Evolutionary conservation across 2,797 vertebrate species (phyloP), one percentile per base, ranked within the genome.

Genomic region (Enteromius trimaculatus): DNA sequence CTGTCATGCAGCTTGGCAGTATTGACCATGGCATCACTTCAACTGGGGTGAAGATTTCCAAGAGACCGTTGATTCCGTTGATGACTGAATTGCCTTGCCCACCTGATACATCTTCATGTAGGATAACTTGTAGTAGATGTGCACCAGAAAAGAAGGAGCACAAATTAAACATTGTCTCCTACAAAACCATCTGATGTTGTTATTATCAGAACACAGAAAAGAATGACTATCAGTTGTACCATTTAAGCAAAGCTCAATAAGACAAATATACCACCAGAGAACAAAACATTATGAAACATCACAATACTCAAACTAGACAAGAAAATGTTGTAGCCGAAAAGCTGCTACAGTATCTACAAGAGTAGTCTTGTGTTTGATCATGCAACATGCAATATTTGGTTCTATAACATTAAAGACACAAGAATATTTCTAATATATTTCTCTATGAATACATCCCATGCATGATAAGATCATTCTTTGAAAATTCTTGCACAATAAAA

Each of bases 101-200:
- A 11, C 29, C 42, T 62, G 65, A 44, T 53, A 76, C 17, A 31
- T 37, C 80, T 76, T 79, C 26, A 47, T 29, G 60, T 65, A 66
- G 60, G 80, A 66, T 39, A 60, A 77, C 47, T 69, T 77, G 66
- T 77, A 44, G 19, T 49, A 86, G 37, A 71, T 81, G 77, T 62
- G 74, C 66, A 78, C 68, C 78, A 55, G 17, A 77, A 44, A 58
- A 80, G 55, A 64, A 74, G 47, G 68, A 86, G 69, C 51, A 72
- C 55, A 58, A 42, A 72, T 72, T 58, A 66, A 84, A 60, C 76
- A 5, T n/a, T 23, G 55, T 77, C 47, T 81, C 71, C 34, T 19
- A 26, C 23, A 53, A 55, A 14, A 64, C 19, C 51, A 29, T 69
- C 10, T 58, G 1, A 83, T 65, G 17, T 49, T 37, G 34, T 29